These are phyloP conservation scores for Tuberolachnus salignus DNA, from an alignment of 2,888 invertebrate genomes.

Conservation along the genomic window DNA sequence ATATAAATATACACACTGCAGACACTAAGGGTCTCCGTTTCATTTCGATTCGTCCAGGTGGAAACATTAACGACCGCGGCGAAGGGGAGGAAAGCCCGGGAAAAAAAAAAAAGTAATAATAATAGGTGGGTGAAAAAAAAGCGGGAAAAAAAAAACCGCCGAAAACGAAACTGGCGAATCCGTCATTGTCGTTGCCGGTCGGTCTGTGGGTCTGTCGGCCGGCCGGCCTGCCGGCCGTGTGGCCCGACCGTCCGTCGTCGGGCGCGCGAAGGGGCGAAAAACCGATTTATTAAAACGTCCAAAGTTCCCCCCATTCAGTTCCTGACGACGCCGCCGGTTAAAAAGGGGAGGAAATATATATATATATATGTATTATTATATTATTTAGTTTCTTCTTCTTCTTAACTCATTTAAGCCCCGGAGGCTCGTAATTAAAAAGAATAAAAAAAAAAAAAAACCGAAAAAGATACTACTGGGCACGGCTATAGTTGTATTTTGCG, in stretches of 20 bases:
- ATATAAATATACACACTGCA: no score
- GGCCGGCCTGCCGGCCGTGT: neutral
- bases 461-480: constrained; percentile 29
- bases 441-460: no score
- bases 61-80: constrained; percentile 19
- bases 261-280: neutral
- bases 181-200: constrained; percentile 42
- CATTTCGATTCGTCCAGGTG: constrained; percentile 36
- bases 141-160: neutral
- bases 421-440: constrained; percentile 47
- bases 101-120: neutral
- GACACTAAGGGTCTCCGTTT: neutral
- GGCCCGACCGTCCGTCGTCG: no score
- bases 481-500: neutral
- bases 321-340: neutral
- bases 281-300: constrained; percentile 52
- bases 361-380: no score
- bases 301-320: constrained; percentile 26
- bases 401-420: constrained; percentile 45
- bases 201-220: neutral
- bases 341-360: constrained; percentile 14
- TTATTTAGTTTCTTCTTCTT: constrained; percentile 18
- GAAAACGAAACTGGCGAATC: constrained; percentile 31
- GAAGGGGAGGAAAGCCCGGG: neutral
- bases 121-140: neutral